Conservation (phyloP, 2,888 invertebrate species). For the Melipona beecheii region DNA sequence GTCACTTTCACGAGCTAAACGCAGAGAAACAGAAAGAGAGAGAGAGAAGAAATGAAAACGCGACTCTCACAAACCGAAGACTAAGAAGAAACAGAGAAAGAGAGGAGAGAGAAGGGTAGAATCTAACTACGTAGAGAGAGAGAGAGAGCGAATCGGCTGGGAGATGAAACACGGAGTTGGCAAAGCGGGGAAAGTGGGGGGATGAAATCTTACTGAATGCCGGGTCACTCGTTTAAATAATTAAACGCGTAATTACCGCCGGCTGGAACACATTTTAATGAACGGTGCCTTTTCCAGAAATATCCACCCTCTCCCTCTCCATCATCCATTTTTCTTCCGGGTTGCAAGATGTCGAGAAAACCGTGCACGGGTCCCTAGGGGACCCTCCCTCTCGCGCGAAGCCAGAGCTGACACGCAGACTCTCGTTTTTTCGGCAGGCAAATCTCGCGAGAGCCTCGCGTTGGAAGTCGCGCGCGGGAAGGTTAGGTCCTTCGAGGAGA, state of each 20-base stretch:
- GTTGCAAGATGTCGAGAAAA: slow-evolving; percentile 8
- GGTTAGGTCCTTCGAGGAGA: background rate
- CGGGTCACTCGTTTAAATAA: slow-evolving; percentile 80
- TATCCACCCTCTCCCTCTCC: background rate
- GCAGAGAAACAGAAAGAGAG: too few relatives aligned
- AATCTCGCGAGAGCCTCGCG: background rate
- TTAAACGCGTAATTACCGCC: slow-evolving; percentile 81
- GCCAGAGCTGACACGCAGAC: background rate
- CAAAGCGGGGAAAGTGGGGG: slow-evolving; percentile 10
- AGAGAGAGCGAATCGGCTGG: slow-evolving; percentile 1
- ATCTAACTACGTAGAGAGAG: slow-evolving; percentile 8
- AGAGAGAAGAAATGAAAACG: background rate
- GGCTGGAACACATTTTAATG: slow-evolving; percentile 79
- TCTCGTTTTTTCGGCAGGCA: slow-evolving; percentile 8
- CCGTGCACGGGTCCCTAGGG: background rate
- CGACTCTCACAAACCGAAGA: background rate
- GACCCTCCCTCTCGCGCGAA: background rate
- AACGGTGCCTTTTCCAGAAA: slow-evolving; percentile 65
- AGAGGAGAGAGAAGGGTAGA: slow-evolving; percentile 5
- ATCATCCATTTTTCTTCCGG: background rate
- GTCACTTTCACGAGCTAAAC: too few relatives aligned
- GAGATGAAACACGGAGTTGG: background rate
- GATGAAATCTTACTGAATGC: slow-evolving; percentile 77
- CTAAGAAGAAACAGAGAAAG: background rate
- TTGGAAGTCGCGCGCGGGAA: background rate